Conservation (phyloP, 2,113 vertebrate genomes). For the Ramphastos sulfuratus region DNA sequence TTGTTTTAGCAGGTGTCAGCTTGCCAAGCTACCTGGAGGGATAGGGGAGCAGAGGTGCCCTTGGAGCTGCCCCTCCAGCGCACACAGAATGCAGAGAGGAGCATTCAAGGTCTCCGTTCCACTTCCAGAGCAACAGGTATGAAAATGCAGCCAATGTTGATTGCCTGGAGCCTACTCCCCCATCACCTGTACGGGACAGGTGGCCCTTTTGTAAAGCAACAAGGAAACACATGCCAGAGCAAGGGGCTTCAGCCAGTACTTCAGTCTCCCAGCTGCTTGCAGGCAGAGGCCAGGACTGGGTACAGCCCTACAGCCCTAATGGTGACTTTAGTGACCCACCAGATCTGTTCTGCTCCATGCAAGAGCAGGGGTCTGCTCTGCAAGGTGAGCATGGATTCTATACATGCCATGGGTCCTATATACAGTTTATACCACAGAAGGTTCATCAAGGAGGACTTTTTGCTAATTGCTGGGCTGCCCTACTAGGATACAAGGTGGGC, state of each 20-base stretch:
- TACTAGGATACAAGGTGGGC: not conserved
- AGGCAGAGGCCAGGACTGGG: rapidly evolving
- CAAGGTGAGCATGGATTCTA: rapidly evolving
- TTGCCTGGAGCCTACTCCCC: not conserved
- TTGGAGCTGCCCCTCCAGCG: not conserved
- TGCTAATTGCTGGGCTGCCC: not conserved
- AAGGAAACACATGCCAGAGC: not conserved
- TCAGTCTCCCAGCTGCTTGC: rapidly evolving
- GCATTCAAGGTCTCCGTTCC: constrained; percentile 26
- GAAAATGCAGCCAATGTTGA: not conserved
- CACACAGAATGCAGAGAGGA: rapidly evolving
- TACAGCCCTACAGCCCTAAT: not conserved
- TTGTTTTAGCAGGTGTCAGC: not conserved
- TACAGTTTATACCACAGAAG: not conserved
- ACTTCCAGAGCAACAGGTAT: constrained; percentile 7
- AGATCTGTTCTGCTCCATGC: not conserved
- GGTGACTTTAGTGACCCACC: not conserved
- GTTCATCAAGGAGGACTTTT: not conserved
- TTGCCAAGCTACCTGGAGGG: not conserved
- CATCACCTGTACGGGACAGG: not conserved
- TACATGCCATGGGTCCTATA: rapidly evolving
- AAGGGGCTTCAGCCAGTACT: not conserved
- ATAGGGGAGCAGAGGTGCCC: not conserved
- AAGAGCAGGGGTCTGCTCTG: not conserved
- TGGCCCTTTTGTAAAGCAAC: rapidly evolving